A percentile compares a stretch with the other conserved stretches of the same genome.
These are phyloP conservation scores for Megalurothrips usitatus DNA, from an alignment of 2,888 invertebrate species.

Conservation along the genomic window DNA sequence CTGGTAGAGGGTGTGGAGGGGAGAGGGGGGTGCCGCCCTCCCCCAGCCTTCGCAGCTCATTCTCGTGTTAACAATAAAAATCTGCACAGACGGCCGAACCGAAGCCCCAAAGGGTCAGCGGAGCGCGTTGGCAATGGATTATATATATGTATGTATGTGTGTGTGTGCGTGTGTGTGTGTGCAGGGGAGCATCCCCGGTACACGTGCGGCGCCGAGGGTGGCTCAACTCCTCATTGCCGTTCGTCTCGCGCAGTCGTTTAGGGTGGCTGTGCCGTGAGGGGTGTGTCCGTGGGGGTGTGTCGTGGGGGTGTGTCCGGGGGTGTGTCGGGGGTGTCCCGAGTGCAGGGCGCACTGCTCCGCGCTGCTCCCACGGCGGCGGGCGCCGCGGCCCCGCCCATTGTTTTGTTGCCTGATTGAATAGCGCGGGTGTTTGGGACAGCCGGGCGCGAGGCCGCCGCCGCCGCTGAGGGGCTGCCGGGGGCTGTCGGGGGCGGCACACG, in stretches of 20 bases:
- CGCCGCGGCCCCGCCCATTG: neutral
- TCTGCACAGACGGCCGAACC: neutral
- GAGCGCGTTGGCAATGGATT: too few species aligned
- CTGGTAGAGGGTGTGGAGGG: neutral
- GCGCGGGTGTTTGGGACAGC: conserved; percentile 32
- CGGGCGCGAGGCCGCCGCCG: too few species aligned
- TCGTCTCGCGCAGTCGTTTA: neutral
- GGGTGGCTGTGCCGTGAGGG: neutral
- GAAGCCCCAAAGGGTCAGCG: neutral
- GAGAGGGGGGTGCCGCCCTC: too few species aligned
- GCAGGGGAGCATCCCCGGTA: neutral
- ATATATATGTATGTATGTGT: too few species aligned
- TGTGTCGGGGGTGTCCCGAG: too few species aligned
- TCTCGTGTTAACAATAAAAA: too few species aligned
- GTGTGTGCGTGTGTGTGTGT: too few species aligned
- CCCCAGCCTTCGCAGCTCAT: neutral
- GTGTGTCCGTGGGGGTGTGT: too few species aligned
- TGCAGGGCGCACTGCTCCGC: neutral
- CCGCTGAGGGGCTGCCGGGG: too few species aligned
- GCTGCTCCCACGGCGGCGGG: too few species aligned
- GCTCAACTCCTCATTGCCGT: neutral
- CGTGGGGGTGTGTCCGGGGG: too few species aligned
- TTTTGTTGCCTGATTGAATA: conserved; percentile 39
- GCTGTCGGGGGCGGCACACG: too few species aligned
- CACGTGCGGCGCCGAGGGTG: neutral